phyloP scores from a whole-genome alignment of 2,888 invertebrate species.

The Pocota personata region DNA sequence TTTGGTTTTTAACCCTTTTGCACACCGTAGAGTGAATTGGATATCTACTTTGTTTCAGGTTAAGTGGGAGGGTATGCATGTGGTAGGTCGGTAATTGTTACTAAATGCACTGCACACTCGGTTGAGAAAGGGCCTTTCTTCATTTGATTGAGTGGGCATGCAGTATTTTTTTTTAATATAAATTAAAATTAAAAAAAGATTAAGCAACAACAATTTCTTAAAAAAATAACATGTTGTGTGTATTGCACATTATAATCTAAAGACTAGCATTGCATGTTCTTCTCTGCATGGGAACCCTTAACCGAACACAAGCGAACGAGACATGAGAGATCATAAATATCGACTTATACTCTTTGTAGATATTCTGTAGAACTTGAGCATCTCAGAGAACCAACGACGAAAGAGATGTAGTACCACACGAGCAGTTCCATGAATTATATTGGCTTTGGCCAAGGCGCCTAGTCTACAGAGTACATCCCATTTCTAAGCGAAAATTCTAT shows the following conservation, averaged over 20 bases:
- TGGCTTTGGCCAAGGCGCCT: constrained; percentile 33
- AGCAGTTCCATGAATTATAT: constrained; percentile 59
- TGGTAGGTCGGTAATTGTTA: constrained; percentile 67
- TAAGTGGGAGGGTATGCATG: constrained; percentile 57
- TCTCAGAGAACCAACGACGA: constrained; percentile 22
- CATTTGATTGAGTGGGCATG: constrained; percentile 20
- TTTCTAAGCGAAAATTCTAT: constrained; percentile 59
- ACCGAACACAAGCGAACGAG: constrained; percentile 36
- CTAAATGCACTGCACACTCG: constrained; percentile 28
- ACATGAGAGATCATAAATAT: constrained; percentile 59
- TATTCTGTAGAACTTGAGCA: constrained; percentile 28
- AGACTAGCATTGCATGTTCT: constrained; percentile 41
- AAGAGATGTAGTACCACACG: constrained; percentile 18
- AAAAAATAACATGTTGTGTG: constrained; percentile 29
- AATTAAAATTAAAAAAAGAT: constrained; percentile 3
- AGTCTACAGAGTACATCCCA: background rate
- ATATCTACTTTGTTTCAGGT: constrained; percentile 40
- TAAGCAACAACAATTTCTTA: background rate
- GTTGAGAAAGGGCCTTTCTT: constrained; percentile 8
- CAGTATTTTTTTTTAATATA: background rate
- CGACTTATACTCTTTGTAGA: constrained; percentile 11
- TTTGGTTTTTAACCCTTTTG: constrained; percentile 54
- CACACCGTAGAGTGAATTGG: constrained; percentile 41
- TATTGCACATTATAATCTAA: background rate
- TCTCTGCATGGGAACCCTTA: constrained; percentile 5